A percentile compares a stretch with the other conserved stretches of the same genome.
Conservation (phyloP, 2,113 vertebrate genomes). For the Cyphomyrus discorhynchus region DNA sequence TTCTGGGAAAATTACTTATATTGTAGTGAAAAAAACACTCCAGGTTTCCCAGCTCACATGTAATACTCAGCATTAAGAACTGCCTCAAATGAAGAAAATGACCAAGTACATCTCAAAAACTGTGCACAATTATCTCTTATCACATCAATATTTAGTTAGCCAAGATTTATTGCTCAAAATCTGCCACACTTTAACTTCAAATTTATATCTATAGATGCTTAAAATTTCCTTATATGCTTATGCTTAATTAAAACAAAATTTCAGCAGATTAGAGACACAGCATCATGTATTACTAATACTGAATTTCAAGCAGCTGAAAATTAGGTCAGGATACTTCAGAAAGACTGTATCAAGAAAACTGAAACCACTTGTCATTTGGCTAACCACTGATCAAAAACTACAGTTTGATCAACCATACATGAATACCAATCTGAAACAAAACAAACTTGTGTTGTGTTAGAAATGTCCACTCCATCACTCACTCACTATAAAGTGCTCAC, state of each 20-base stretch:
- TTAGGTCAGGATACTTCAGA: neutral
- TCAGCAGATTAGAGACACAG: neutral
- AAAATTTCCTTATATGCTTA: neutral
- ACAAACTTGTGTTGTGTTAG: neutral
- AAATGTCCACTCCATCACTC: neutral
- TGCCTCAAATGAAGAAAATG: neutral
- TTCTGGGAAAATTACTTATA: neutral
- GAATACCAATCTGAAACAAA: neutral
- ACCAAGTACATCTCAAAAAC: neutral
- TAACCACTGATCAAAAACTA: neutral
- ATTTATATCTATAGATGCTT: neutral
- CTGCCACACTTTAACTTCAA: neutral
- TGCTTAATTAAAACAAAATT: neutral
- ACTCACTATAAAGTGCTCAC: neutral
- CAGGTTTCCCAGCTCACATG: neutral
- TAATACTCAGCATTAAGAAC: neutral
- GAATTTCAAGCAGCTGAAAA: neutral
- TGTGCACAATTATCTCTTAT: neutral
- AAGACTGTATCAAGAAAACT: neutral
- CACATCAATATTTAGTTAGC: neutral
- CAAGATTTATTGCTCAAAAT: neutral
- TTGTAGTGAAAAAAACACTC: neutral
- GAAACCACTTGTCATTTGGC: neutral
- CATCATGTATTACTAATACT: neutral
- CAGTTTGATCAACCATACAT: neutral